phyloP scores from a whole-genome alignment of 2,113 vertebrate species.

The Gymnogyps californianus region DNA sequence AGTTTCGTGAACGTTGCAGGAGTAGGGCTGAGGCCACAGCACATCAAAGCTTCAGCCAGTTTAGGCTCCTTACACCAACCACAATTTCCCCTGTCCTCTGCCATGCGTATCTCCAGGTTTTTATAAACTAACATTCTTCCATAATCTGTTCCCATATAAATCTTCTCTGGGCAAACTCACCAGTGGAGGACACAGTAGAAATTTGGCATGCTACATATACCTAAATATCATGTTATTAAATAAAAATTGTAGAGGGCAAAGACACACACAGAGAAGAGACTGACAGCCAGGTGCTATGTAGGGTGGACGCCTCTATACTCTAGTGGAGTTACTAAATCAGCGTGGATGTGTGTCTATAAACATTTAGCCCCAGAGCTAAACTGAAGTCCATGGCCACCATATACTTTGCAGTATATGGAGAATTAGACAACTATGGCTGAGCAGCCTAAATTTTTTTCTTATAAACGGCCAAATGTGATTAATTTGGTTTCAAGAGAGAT shows the following conservation, averaged over 20 bases:
- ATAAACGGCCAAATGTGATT: not conserved
- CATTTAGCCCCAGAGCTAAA: not conserved
- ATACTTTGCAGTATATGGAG: not conserved
- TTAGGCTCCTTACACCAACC: not conserved
- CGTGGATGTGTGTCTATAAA: not conserved
- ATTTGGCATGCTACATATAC: not conserved
- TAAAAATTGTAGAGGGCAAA: not conserved
- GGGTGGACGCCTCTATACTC: not conserved
- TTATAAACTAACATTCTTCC: not conserved
- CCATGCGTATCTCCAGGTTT: not conserved
- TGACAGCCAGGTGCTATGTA: not conserved
- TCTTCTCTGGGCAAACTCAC: not conserved
- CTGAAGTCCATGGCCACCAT: not conserved
- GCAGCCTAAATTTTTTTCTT: not conserved
- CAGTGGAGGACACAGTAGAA: not conserved
- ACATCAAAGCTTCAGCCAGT: not conserved
- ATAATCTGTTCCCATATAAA: not conserved
- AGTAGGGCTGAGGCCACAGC: not conserved
- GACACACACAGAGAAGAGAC: not conserved
- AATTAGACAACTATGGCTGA: not conserved
- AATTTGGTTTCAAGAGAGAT: not conserved
- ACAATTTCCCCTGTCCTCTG: not conserved
- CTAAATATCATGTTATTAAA: not conserved
- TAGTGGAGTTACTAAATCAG: not conserved
- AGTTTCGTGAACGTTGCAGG: not conserved